Evolutionary conservation across 2,888 invertebrate genomes (phyloP).

Genomic region (Folsomia manolachei): DNA sequence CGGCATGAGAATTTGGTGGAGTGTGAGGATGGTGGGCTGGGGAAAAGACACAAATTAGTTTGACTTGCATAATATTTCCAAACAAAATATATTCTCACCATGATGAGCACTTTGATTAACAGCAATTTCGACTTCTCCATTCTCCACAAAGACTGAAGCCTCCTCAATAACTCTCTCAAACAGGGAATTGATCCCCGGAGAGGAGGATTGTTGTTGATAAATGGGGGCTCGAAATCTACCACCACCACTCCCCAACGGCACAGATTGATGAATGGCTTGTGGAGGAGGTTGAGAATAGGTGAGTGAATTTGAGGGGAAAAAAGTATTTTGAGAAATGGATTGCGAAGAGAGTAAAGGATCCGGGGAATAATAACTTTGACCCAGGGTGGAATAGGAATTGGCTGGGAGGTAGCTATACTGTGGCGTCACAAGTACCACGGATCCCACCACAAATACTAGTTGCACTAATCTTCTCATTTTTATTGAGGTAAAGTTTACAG

Average conservation of each 20-base stretch:
- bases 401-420: constrained; percentile 17
- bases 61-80: too few species aligned
- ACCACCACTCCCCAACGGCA: too few species aligned
- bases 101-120: constrained; percentile 3
- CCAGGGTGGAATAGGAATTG: constrained; percentile 22
- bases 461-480: constrained; percentile 27
- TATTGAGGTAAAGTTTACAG: not conserved
- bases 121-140: not conserved
- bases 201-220: constrained; percentile 18
- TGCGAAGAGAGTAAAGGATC: constrained; percentile 20
- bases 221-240: not conserved
- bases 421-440: not conserved
- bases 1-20: constrained; percentile 17
- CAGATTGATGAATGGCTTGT: not conserved
- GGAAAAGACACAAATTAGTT: too few species aligned
- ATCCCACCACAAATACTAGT: constrained; percentile 22
- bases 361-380: constrained; percentile 6
- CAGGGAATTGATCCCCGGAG: constrained; percentile 23
- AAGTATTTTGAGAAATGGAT: constrained; percentile 27
- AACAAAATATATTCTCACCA: too few species aligned
- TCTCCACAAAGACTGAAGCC: constrained; percentile 15
- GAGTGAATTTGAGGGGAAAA: constrained; percentile 18
- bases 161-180: constrained; percentile 25
- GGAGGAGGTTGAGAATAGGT: not conserved
- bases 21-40: not conserved